Evolutionary conservation across 2,888 invertebrate species (phyloP).

Genomic region (Elmis aenea): DNA sequence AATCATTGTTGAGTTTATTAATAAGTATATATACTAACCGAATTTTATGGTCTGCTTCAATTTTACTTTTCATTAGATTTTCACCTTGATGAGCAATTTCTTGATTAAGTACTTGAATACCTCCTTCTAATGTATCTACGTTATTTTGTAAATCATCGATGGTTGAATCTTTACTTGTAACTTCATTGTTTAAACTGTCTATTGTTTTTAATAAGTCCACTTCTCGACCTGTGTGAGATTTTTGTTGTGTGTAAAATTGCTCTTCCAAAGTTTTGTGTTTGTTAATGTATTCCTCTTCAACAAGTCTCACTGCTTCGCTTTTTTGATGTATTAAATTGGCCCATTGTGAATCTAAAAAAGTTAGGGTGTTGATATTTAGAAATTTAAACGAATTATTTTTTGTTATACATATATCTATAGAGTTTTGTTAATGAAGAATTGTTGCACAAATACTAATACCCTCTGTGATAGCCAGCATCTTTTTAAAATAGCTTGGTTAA

Average conservation of each 20-base stretch:
- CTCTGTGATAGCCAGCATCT: too few species aligned
- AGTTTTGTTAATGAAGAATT: too few species aligned
- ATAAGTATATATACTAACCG: conserved; percentile 45
- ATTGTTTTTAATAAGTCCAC: conserved; percentile 44
- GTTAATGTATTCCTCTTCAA: conserved; percentile 57
- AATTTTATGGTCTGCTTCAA: conserved; percentile 44
- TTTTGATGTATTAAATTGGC: conserved; percentile 60
- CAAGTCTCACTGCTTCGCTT: conserved; percentile 54
- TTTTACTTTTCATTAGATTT: conserved; percentile 37
- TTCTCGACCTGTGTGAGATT: conserved; percentile 42
- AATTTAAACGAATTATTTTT: too few species aligned
- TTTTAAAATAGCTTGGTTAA: too few species aligned
- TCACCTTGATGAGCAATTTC: conserved; percentile 43
- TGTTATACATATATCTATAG: too few species aligned
- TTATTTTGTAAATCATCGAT: conserved; percentile 46
- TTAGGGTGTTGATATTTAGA: too few species aligned
- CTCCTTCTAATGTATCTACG: conserved; percentile 46
- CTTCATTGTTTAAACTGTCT: conserved; percentile 42
- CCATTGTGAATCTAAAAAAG: conserved; percentile 60
- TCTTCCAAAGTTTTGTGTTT: conserved; percentile 47
- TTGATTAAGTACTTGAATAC: conserved; percentile 45
- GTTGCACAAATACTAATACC: too few species aligned
- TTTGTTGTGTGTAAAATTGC: conserved; percentile 44
- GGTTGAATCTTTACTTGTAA: conserved; percentile 40
- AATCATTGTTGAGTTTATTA: too few species aligned